phyloP scores from a whole-genome alignment of 2,888 invertebrate genomes.

The Dexiosoma caninum region DNA sequence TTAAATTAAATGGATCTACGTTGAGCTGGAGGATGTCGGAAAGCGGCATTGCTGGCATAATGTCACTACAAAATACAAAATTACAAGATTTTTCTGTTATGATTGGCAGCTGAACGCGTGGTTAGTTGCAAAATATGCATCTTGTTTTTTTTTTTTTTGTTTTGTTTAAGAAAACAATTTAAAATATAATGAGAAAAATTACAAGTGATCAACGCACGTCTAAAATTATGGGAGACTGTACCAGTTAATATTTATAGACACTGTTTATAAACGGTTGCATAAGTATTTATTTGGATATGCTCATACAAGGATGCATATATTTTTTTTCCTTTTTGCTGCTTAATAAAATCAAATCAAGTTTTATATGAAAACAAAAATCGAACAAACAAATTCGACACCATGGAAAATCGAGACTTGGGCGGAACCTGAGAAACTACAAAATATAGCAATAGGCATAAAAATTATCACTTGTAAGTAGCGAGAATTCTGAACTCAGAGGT shows the following conservation, averaged over 20 bases:
- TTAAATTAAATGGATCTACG: not conserved
- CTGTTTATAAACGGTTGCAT: not conserved
- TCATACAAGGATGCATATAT: too few species aligned
- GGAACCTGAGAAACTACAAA: too few species aligned
- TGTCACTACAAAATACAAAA: constrained; percentile 47
- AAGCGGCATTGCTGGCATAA: constrained; percentile 28
- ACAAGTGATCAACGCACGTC: not conserved
- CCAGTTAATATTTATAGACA: not conserved
- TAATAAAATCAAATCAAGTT: too few species aligned
- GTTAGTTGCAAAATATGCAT: constrained; percentile 31
- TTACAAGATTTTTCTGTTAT: constrained; percentile 45
- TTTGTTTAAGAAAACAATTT: not conserved
- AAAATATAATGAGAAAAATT: constrained; percentile 35
- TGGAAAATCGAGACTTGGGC: too few species aligned
- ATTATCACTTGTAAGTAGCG: too few species aligned
- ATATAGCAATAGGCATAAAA: too few species aligned
- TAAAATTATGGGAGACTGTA: constrained; percentile 14
- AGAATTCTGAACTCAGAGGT: too few species aligned
- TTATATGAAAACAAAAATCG: too few species aligned
- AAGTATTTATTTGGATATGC: not conserved
- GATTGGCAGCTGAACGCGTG: constrained; percentile 55
- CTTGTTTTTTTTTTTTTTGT: not conserved
- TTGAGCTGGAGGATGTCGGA: constrained; percentile 27
- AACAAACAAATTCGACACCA: too few species aligned
- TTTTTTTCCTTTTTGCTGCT: too few species aligned